A percentile compares a stretch with the other conserved stretches of the same genome.
phyloP scores from a whole-genome alignment of 2,797 vertebrate genomes.

The Syncerus caffer region DNA sequence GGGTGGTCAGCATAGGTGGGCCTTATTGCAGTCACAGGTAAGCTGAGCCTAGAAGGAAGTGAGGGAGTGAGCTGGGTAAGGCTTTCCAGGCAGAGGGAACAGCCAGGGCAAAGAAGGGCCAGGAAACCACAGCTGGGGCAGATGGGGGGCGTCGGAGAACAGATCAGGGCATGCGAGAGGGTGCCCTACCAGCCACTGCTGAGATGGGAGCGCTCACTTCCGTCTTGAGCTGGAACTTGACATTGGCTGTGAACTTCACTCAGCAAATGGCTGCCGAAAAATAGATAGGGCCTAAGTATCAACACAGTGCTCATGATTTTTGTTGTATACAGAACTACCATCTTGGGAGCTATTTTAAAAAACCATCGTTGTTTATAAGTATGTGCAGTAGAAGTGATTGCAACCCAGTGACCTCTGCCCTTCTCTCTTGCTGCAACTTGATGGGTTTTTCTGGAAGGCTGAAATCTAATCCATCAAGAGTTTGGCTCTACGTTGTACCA shows the following conservation, averaged over 20 bases:
- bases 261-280: background rate
- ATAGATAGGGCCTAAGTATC: background rate
- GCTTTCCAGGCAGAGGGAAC: background rate
- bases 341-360: background rate
- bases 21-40: background rate
- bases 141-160: accelerated
- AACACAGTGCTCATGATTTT: background rate
- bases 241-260: background rate
- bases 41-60: background rate
- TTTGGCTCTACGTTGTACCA: background rate
- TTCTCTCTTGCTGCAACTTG: background rate
- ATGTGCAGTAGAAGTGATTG: background rate
- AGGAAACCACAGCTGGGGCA: background rate
- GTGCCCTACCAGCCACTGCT: background rate
- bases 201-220: background rate
- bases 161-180: too few species aligned
- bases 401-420: background rate
- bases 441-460: background rate
- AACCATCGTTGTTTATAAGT: background rate
- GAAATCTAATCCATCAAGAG: background rate
- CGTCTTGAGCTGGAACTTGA: background rate
- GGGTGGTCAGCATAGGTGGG: background rate
- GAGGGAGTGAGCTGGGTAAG: background rate
- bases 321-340: background rate
- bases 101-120: background rate